Conservation (phyloP, 2,797 vertebrate genomes). For the Pelochelys cantorii region DNA sequence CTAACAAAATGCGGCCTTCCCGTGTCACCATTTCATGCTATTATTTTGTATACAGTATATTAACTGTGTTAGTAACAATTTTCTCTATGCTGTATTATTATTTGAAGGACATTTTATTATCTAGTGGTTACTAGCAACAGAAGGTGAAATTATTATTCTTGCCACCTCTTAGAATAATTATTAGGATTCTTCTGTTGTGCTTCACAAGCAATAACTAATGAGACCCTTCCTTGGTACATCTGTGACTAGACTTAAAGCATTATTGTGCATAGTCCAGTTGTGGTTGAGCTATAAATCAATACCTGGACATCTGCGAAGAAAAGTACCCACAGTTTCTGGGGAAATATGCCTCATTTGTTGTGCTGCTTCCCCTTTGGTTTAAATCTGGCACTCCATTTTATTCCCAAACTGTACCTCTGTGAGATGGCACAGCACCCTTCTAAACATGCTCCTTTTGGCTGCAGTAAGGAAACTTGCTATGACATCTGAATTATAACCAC, state of each 20-base stretch:
- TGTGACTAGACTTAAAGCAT: background rate
- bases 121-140: background rate
- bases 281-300: background rate
- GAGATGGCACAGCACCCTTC: background rate
- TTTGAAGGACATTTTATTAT: background rate
- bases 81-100: constrained; percentile 4
- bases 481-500: background rate
- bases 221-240: background rate
- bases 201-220: background rate
- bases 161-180: background rate
- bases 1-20: constrained; percentile 41
- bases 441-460: background rate
- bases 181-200: background rate
- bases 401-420: background rate
- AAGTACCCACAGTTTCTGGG: background rate
- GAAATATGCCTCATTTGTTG: background rate
- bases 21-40: background rate
- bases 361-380: background rate
- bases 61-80: background rate
- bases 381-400: background rate
- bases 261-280: background rate
- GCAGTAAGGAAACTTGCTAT: background rate
- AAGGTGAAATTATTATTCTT: background rate
- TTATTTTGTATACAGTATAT: background rate
- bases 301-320: background rate